Evolutionary conservation across 2,113 vertebrate species (phyloP).

Genomic region (Notechis scutatus): DNA sequence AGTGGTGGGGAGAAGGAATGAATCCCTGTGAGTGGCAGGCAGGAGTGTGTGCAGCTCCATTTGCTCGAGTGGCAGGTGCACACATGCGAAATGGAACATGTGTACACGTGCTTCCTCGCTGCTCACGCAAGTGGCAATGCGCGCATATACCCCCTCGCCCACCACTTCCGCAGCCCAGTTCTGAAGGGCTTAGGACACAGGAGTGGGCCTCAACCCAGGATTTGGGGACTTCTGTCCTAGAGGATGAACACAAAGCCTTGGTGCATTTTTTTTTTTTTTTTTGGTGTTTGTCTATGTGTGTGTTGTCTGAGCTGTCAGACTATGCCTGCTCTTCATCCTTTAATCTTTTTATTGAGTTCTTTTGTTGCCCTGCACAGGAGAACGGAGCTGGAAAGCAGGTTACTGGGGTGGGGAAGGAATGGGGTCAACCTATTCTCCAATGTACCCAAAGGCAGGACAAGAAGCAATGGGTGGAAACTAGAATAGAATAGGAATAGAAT

Average conservation of each 20-base stretch:
- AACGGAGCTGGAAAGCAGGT: too few relatives aligned
- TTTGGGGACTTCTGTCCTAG: background rate
- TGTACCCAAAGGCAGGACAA: background rate
- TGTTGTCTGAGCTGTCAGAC: background rate
- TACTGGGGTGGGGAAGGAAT: too few relatives aligned
- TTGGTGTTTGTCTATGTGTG: background rate
- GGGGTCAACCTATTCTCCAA: too few relatives aligned
- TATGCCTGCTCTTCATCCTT: too few relatives aligned
- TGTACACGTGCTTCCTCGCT: background rate
- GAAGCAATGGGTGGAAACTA: background rate
- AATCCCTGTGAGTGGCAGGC: background rate
- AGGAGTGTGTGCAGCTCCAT: background rate
- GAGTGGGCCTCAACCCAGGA: background rate
- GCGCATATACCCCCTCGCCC: fast-evolving
- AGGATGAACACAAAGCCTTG: background rate
- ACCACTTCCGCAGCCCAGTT: background rate
- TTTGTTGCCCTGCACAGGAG: too few relatives aligned
- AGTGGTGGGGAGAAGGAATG: background rate
- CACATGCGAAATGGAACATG: background rate
- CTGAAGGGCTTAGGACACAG: background rate
- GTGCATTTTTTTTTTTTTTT: background rate
- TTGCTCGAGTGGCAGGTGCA: background rate
- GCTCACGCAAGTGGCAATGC: background rate
- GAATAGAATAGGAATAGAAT: too few relatives aligned
- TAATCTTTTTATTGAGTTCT: too few relatives aligned